Conservation (phyloP, 2,113 vertebrate genomes). For the Megaceryle maxima region DNA sequence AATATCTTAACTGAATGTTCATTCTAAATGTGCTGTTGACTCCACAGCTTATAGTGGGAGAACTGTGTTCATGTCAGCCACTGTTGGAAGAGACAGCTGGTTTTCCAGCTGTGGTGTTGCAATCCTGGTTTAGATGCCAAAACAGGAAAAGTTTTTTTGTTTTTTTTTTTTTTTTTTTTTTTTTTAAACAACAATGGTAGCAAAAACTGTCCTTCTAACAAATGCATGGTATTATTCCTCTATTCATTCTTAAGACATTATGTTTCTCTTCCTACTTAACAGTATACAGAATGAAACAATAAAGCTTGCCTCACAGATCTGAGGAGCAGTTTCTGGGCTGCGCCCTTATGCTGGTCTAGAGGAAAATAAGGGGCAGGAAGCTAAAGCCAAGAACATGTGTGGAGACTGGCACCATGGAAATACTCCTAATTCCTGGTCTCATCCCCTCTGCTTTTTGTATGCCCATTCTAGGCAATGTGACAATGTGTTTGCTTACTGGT, state of each 20-base stretch:
- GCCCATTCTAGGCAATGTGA: constrained; percentile 19
- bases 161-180: neutral
- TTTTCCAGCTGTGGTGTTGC: constrained; percentile 27
- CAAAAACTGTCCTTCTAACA: constrained; percentile 46
- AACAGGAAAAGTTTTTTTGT: constrained; percentile 4
- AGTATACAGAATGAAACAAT: constrained; percentile 58
- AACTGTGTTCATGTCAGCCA: neutral
- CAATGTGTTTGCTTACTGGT: constrained; percentile 49
- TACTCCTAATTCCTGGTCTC: neutral
- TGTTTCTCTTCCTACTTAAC: constrained; percentile 49
- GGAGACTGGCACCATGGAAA: constrained; percentile 38
- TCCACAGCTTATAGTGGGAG: neutral
- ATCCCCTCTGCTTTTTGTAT: constrained; percentile 7
- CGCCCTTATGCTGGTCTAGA: neutral
- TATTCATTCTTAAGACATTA: neutral
- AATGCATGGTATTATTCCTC: constrained; percentile 49
- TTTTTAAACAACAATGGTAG: constrained; percentile 48
- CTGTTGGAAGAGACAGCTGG: neutral
- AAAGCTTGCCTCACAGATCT: constrained; percentile 39
- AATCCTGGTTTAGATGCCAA: constrained; percentile 8
- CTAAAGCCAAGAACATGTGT: constrained; percentile 33
- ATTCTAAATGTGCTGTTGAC: neutral
- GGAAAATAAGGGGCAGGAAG: constrained; percentile 5
- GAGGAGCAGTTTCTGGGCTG: constrained; percentile 1
- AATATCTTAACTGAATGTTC: neutral